These are phyloP conservation scores for Sphaeramia orbicularis DNA, from an alignment of 2,797 vertebrate genomes.

Conservation along the genomic window DNA sequence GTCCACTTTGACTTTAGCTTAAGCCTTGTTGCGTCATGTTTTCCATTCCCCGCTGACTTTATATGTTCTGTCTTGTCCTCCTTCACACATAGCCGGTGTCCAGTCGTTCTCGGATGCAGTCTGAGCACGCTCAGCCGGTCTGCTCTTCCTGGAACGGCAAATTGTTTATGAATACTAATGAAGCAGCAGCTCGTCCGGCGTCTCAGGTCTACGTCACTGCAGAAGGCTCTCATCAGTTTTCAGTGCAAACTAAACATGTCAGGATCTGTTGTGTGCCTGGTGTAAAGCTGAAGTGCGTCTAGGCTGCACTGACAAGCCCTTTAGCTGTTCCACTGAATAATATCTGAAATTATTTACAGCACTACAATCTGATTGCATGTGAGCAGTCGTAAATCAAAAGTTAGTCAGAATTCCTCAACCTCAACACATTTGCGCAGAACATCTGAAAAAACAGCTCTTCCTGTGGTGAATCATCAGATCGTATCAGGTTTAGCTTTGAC, in stretches of 20 bases:
- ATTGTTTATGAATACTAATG: conserved; percentile 66
- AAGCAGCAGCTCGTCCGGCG: conserved; percentile 34
- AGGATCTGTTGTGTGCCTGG: conserved; percentile 26
- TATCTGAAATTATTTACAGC: conserved; percentile 4
- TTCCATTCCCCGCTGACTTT: conserved; percentile 16
- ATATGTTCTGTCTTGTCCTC: conserved; percentile 26
- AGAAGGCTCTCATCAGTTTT: conserved; percentile 17
- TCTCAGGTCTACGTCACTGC: conserved; percentile 22
- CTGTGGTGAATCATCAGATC: conserved; percentile 55
- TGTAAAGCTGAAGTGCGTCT: background rate
- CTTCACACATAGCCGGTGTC: conserved; percentile 22
- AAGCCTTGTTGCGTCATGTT: background rate
- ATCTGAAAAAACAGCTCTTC: conserved; percentile 53
- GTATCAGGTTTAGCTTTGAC: conserved; percentile 34
- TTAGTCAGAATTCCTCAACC: conserved; percentile 6
- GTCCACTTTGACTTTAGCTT: background rate
- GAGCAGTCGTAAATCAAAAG: background rate
- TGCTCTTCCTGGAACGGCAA: conserved; percentile 42
- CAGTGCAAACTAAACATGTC: conserved; percentile 40
- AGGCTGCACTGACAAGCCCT: background rate
- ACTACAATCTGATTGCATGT: conserved; percentile 7
- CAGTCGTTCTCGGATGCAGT: conserved; percentile 44
- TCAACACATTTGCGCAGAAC: conserved; percentile 39
- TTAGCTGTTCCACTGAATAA: background rate
- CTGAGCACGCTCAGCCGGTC: conserved; percentile 49